Base-by-base conservation (phyloP, 2,113 vertebrate species). In the Arvicanthis niloticus region DNA sequence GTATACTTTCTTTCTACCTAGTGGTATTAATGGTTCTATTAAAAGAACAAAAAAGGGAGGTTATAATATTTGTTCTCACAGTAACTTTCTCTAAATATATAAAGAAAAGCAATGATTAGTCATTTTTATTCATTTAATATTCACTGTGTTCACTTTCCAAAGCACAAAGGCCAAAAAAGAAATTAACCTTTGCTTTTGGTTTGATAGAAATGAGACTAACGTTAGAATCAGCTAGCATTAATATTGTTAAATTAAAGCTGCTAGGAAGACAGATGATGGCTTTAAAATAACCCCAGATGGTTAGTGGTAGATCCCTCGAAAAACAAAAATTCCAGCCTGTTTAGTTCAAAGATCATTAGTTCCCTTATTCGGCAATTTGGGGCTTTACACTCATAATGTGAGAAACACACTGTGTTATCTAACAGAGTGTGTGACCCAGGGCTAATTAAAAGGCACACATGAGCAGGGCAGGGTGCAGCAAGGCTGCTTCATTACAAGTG, bases 161-260 rank as follows among this genome's bases (percentile, higher is more conserved):
- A 94, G 75, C 75, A 88, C 89, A 97, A 96, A 97, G 97, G 94
- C 95, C 96, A 97, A 60, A 84, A 95, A 96, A 84, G 72, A 87
- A 97, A 96, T 98, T 97, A 97, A 98, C 97, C 96, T 97, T 98
- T 96, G 91, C 85, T 97, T 95, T 89, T 91, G 29, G 88, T 94
- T 97, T 97, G 95, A 96, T 95, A 87, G 91, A 42, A 94, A 80
- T 96, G 70, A 93, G 97, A 94, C 96, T 91, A 96, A 97, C 96
- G 73, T 93, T 97, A 95, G 91, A 97, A 95, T 56, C 68, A 86
- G 40, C 62, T 89, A 91, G 29, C 77, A 96, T 97, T 97, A 97
- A 95, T 94, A 97, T 89, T 94, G 89, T 88, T 94, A 95, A 95
- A 92, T 34, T 93, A 87, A 97, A 96, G 73, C 78, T 95, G n/a